Base-by-base conservation (phyloP, 2,888 invertebrate species). In the Meandrusa payeni region DNA sequence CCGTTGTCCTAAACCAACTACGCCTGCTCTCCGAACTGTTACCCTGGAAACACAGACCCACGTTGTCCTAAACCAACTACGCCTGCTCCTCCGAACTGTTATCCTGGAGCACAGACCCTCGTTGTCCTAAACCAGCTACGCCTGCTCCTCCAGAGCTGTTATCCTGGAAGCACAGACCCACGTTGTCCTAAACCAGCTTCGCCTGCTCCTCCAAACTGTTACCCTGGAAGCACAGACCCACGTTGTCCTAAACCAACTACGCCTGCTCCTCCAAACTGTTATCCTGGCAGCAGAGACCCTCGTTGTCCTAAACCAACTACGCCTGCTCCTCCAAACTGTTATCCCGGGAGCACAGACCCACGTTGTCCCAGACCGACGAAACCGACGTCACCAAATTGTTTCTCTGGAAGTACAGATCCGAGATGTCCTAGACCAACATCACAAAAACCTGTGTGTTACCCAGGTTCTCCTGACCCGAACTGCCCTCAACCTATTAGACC, bases 181-280 rank as follows among this genome's bases (percentile, higher is more conserved):
- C 23, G 36, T 13, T 41, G 27, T 15, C 46, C 29, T 11, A n/a
- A 40, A 5, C 57, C 59, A 28, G 60, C 65, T 15, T 58, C 62
- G n/a, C 48, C 60, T 0, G 41, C 41, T 2, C 57, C 31, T 62
- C 46, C 66, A 57, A 34, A 49, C 52, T 36, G 47, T 31, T 37
- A 38, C n/a, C n/a, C n/a, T n/a, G n/a, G n/a, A n/a, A n/a, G n/a
- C n/a, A n/a, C 48, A 51, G 78, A 62, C 53, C 66, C 57, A 0
- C 51, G 73, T 7, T 79, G 79, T 32, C 69, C 70, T 0, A 45
- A 48, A 24, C 47, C 63, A 0, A 61, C 66, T 0, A 61, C 66
- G 2, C 50, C 59, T 41, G 27, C 41, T 32, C 44, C 69, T 0
- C 57, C 64, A 0, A 52, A 29, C 0, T 64, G 64, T 44, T 57